Conservation (phyloP, 2,797 vertebrate genomes). For the Leptoclinus maculatus region DNA sequence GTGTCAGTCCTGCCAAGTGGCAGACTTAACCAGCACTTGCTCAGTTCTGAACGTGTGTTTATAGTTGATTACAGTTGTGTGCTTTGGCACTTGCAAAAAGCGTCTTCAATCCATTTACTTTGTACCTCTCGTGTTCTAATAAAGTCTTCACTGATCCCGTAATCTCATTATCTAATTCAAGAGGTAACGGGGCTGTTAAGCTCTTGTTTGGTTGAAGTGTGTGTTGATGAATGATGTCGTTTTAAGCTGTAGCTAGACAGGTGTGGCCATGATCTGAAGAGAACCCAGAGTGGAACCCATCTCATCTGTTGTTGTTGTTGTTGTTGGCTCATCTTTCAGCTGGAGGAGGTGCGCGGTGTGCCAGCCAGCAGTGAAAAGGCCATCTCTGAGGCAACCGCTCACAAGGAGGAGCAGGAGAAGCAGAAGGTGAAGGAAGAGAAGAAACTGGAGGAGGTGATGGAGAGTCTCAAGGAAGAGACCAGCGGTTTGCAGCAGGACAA, state of each 20-base stretch:
- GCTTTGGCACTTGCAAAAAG: slow-evolving; percentile 16
- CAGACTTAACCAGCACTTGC: slow-evolving; percentile 49
- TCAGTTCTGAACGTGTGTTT: slow-evolving; percentile 33
- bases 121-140: slow-evolving; percentile 8
- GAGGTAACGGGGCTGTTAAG: not conserved
- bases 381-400: slow-evolving; percentile 86
- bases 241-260: slow-evolving; percentile 16
- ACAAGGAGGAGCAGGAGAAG: slow-evolving; percentile 87
- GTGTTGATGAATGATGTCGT: slow-evolving; percentile 16
- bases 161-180: slow-evolving; percentile 27
- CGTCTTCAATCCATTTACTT: slow-evolving; percentile 15
- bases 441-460: slow-evolving; percentile 91
- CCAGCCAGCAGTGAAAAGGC: slow-evolving; percentile 85
- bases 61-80: not conserved
- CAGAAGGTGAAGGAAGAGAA: slow-evolving; percentile 89
- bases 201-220: not conserved
- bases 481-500: slow-evolving; percentile 92
- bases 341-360: slow-evolving; percentile 88
- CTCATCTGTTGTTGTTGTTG: slow-evolving; percentile 27
- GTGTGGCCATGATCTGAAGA: not conserved
- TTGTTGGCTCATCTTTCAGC: slow-evolving; percentile 78
- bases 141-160: slow-evolving; percentile 17
- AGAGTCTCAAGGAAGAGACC: slow-evolving; percentile 93
- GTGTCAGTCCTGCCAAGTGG: slow-evolving; percentile 51
- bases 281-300: slow-evolving; percentile 10